Evolutionary conservation across 2,888 invertebrate species (phyloP), one percentile per base, ranked within the genome.

Genomic region (Lingula anatina): DNA sequence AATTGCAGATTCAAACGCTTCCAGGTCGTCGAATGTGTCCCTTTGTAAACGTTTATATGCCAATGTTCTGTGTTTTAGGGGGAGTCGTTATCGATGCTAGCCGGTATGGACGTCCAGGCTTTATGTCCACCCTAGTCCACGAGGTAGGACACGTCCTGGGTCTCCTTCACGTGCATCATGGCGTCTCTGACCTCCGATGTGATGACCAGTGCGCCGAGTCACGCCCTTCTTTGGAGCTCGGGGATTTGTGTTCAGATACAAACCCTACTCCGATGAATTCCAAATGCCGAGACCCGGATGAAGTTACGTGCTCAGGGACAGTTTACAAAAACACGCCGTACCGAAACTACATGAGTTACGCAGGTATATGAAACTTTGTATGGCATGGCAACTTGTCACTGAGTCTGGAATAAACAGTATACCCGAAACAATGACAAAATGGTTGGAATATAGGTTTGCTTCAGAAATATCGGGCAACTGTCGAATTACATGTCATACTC

Each of bases 121-220:
- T 61, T 38, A 53, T 60, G 23, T 60, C 66, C 49, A 65, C 60
- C 31, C 53, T 74, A 24, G 62, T 75, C 1, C 75, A 75, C 48
- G 75, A 75, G 55, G 51, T 75, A 7, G 75, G 75, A 1, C 75
- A 75, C 54, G 62, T 59, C 20, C 59, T 75, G 18, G 75, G 75
- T 2, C 61, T 75, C 15, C 71, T 70, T 70, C 74, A 75, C 54
- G 73, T 73, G 46, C 73, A 73, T 47, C 66, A 65, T 40, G 75
- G 74, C 2, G 57, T 73, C 24, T 65, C 67, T 0, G 71, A 72
- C 49, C 47, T 70, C 52, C 55, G 59, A 20, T 74, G 74, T 50
- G 52, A 55, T 15, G 66, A 72, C 53, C 64, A 60, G 3, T 75
- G 75, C 54, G 43, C 53, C 15, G 75, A 75, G 54, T 60, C 50